Evolutionary conservation across 2,113 vertebrate species (phyloP).

Genomic region (Siniperca chuatsi): DNA sequence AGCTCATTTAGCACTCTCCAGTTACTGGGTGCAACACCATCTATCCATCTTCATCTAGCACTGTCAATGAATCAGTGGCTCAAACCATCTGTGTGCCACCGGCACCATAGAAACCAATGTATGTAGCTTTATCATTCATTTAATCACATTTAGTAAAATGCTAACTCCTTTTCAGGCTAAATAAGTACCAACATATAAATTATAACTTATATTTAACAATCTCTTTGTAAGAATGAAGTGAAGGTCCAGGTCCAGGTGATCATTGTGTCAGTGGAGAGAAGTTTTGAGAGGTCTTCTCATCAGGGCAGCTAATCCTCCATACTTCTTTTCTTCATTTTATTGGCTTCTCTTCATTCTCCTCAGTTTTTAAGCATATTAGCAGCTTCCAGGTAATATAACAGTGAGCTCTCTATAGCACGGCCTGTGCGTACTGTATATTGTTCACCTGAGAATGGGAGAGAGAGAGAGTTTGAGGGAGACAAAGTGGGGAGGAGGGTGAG

Average conservation of each 20-base stretch:
- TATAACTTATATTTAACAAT: conserved; percentile 10
- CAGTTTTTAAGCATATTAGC: conserved; percentile 14
- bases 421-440: neutral
- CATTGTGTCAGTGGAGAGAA: neutral
- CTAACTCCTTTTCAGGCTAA: neutral
- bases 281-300: conserved; percentile 19
- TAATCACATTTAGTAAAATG: neutral
- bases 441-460: conserved; percentile 60
- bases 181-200: neutral
- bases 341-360: conserved; percentile 37
- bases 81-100: conserved; percentile 13
- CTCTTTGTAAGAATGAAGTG: conserved; percentile 26
- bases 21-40: conserved; percentile 45
- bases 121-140: conserved; percentile 29
- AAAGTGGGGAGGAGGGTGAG: conserved; percentile 4
- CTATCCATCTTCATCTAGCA: conserved; percentile 61
- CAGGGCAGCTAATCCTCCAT: conserved; percentile 9
- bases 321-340: conserved; percentile 45
- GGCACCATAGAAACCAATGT: conserved; percentile 18
- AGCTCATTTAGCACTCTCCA: conserved; percentile 56
- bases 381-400: conserved; percentile 8
- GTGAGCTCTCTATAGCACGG: neutral
- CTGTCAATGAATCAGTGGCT: conserved; percentile 33
- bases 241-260: conserved; percentile 30
- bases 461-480: conserved; percentile 21